Conservation (phyloP, 2,888 invertebrate genomes). For the Leucozona laternaria region DNA sequence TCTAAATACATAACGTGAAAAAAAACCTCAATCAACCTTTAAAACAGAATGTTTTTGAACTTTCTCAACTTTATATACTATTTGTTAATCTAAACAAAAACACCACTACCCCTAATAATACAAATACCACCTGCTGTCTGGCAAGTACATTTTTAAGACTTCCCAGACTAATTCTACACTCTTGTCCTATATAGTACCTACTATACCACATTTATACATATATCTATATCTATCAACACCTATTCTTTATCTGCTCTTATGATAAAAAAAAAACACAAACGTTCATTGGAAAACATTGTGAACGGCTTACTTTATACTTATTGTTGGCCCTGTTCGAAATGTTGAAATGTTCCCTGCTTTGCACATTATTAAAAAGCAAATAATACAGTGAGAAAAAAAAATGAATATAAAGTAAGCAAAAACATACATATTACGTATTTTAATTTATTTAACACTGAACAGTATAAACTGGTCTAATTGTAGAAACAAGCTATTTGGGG, state of each 20-base stretch:
- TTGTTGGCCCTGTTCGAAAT: neutral
- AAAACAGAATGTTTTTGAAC: slow-evolving; percentile 21
- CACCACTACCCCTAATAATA: slow-evolving; percentile 4
- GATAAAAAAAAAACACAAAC: slow-evolving; percentile 17
- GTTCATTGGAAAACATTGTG: slow-evolving; percentile 33
- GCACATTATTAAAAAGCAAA: neutral
- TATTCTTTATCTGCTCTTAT: neutral
- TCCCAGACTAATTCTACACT: neutral
- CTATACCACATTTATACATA: neutral
- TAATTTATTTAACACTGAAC: no score
- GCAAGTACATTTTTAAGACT: slow-evolving; percentile 20
- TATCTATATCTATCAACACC: neutral
- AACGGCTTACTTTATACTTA: slow-evolving; percentile 13
- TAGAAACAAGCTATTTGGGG: no score
- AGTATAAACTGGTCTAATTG: no score
- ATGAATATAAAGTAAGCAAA: no score
- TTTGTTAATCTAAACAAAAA: slow-evolving; percentile 1
- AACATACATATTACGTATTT: no score
- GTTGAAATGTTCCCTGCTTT: neutral
- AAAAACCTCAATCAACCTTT: neutral
- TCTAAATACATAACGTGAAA: neutral
- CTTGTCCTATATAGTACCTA: neutral
- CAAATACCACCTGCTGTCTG: slow-evolving; percentile 22
- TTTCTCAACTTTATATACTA: neutral
- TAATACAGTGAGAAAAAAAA: slow-evolving; percentile 5